Conservation (phyloP, 2,113 vertebrate species). For the Lampris incognitus region DNA sequence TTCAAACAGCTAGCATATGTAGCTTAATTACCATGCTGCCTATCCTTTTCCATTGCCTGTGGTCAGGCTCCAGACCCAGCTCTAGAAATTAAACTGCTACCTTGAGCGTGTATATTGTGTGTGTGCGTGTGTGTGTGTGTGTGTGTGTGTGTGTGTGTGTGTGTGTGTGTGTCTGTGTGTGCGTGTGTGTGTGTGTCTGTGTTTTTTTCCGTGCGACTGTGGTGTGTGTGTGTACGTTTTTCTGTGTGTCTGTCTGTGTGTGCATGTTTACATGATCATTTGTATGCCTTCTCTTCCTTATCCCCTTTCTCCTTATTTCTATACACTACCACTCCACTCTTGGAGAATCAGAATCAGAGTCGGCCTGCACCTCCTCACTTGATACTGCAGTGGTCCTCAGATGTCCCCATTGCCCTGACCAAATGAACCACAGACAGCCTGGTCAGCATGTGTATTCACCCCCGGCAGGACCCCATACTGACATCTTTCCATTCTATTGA, state of each 20-base stretch:
- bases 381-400: background rate
- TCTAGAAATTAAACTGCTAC: slow-evolving; percentile 39
- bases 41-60: slow-evolving; percentile 52
- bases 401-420: background rate
- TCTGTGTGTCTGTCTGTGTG: background rate
- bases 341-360: too few species aligned
- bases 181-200: slow-evolving; percentile 10
- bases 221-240: background rate
- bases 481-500: slow-evolving; percentile 7
- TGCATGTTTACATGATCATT: too few species aligned
- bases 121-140: background rate
- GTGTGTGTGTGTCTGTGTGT: slow-evolving; percentile 10
- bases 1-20: slow-evolving; percentile 51
- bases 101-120: background rate
- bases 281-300: too few species aligned
- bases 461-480: background rate
- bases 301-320: too few species aligned
- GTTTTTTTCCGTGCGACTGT: background rate
- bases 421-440: background rate
- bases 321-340: too few species aligned
- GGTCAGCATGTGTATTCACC: background rate
- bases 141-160: slow-evolving; percentile 20
- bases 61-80: slow-evolving; percentile 66
- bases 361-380: background rate
- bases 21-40: slow-evolving; percentile 59